phyloP scores from a whole-genome alignment of 2,113 vertebrate species.

The Brachionichthys hirsutus region DNA sequence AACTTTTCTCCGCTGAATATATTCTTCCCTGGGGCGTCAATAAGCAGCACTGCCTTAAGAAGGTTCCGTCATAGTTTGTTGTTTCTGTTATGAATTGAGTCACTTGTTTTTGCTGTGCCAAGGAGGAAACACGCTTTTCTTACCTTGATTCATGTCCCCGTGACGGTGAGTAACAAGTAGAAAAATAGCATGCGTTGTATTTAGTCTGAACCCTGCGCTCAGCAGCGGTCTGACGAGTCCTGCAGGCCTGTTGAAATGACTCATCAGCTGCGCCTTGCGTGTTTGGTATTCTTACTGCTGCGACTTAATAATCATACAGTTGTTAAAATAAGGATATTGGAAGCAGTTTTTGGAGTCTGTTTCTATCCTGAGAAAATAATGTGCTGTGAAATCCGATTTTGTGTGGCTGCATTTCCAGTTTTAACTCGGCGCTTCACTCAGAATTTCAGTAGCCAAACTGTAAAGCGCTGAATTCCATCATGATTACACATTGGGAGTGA shows the following conservation, averaged over 20 bases:
- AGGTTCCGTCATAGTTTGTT: constrained; percentile 47
- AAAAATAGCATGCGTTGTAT: constrained; percentile 12
- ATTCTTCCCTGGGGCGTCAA: constrained; percentile 17
- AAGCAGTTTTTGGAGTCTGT: background rate
- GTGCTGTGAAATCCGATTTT: constrained; percentile 52
- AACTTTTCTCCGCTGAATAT: constrained; percentile 2
- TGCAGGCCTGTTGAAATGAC: background rate
- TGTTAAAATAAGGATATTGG: constrained; percentile 10
- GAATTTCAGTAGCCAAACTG: constrained; percentile 18
- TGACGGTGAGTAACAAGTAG: constrained; percentile 17
- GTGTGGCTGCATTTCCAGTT: constrained; percentile 52
- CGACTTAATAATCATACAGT: background rate
- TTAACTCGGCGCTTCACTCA: constrained; percentile 28
- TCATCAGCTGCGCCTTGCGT: no score
- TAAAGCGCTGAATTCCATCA: constrained; percentile 17
- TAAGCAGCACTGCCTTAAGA: constrained; percentile 33
- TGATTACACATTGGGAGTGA: constrained; percentile 21
- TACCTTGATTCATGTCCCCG: constrained; percentile 2
- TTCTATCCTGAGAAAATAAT: constrained; percentile 17
- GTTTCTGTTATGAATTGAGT: constrained; percentile 45
- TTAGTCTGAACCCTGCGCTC: background rate
- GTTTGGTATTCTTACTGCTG: no score
- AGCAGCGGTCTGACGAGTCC: background rate
- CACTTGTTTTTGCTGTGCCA: constrained; percentile 38
- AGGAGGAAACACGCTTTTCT: constrained; percentile 2